Percentiles rank a stretch among this genome's conserved stretches.
Evolutionary conservation across 2,113 vertebrate genomes (phyloP).

Genomic region (Coregonus clupeaformis): DNA sequence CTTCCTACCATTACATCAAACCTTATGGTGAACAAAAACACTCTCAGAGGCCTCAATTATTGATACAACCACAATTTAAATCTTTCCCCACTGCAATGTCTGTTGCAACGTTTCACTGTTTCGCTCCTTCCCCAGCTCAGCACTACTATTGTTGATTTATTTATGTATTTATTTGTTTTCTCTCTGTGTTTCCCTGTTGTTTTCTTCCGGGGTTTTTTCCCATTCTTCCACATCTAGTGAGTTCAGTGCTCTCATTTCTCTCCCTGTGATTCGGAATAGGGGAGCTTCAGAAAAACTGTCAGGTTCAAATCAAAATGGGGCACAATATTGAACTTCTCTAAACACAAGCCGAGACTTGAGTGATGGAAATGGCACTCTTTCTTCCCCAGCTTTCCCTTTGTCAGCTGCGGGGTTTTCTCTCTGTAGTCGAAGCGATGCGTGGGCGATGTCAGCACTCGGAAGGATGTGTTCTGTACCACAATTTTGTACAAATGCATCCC

Average conservation of each 20-base stretch:
- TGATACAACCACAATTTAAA: conserved; percentile 71
- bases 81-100: conserved; percentile 62
- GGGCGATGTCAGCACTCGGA: conserved; percentile 72
- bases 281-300: conserved; percentile 75
- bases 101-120: conserved; percentile 28
- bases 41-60: conserved; percentile 68
- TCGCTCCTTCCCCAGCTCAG: conserved; percentile 42
- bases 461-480: conserved; percentile 74
- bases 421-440: conserved; percentile 75
- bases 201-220: conserved; percentile 11
- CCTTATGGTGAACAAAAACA: conserved; percentile 64
- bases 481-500: conserved; percentile 78
- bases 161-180: conserved; percentile 79
- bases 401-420: conserved; percentile 75
- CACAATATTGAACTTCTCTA: conserved; percentile 72
- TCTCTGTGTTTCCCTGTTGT: conserved; percentile 53
- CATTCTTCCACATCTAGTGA: conserved; percentile 68
- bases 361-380: conserved; percentile 63
- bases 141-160: conserved; percentile 70
- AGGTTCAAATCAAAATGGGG: conserved; percentile 74
- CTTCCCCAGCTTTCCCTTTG: conserved; percentile 68
- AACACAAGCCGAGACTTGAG: conserved; percentile 63
- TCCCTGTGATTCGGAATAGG: conserved; percentile 70
- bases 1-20: conserved; percentile 63
- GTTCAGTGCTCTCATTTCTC: conserved; percentile 67